phyloP scores from a whole-genome alignment of 2,888 invertebrate species.

The Philonicus albiceps region DNA sequence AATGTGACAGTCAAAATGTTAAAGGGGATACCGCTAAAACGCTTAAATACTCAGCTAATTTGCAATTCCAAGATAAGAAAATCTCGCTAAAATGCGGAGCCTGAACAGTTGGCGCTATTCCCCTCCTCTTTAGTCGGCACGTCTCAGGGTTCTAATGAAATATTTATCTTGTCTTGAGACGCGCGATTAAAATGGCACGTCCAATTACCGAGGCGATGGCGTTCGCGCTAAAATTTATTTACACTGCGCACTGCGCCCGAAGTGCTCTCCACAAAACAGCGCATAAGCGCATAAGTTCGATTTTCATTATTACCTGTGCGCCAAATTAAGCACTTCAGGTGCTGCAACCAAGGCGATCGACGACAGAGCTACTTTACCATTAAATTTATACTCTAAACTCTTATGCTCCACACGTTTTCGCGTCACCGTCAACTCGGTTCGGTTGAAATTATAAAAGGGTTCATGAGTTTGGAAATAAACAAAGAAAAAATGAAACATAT shows the following conservation, averaged over 20 bases:
- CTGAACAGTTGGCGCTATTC: neutral
- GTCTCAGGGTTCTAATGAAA: neutral
- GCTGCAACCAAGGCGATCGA: neutral
- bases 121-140: neutral
- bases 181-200: neutral
- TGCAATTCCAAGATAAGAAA: neutral
- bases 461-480: neutral
- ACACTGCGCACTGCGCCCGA: neutral
- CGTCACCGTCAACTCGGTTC: neutral
- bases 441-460: neutral
- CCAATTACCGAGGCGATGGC: neutral
- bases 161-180: neutral
- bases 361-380: neutral
- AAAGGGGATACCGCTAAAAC: too few species aligned
- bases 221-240: neutral
- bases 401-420: neutral
- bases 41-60: neutral
- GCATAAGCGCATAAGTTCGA: neutral
- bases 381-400: neutral
- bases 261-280: neutral
- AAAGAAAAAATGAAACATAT: neutral
- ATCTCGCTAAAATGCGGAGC: neutral
- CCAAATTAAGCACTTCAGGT: neutral
- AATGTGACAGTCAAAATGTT: too few species aligned
- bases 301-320: neutral